A percentile compares a stretch with the other conserved stretches of the same genome.
phyloP scores from a whole-genome alignment of 2,113 vertebrate genomes.

The Hydropotes inermis region DNA sequence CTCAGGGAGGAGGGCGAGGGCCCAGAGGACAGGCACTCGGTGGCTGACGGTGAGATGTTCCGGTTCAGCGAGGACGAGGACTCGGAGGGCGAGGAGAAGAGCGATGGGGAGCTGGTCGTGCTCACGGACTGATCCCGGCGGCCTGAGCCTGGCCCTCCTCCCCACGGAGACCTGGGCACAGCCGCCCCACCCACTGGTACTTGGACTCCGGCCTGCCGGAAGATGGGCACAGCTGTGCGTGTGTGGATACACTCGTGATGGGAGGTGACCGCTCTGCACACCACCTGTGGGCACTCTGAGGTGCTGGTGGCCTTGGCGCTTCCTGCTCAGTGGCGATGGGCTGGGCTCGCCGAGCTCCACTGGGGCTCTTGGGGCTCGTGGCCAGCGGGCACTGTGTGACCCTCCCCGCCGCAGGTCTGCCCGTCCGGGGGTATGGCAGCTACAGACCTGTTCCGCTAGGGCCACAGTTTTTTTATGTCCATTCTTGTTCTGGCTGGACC shows the following conservation, averaged over 20 bases:
- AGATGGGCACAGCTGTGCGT: neutral
- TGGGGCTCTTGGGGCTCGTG: neutral
- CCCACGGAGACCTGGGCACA: neutral
- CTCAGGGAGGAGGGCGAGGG: slow-evolving; percentile 78
- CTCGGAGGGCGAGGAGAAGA: slow-evolving; percentile 91
- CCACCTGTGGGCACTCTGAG: neutral
- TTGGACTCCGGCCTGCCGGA: slow-evolving; percentile 24
- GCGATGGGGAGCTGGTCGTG: slow-evolving; percentile 94
- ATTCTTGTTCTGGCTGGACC: slow-evolving; percentile 25
- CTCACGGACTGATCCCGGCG: slow-evolving; percentile 87
- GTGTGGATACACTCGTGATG: slow-evolving; percentile 8
- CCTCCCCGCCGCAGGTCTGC: neutral
- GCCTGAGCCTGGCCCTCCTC: neutral
- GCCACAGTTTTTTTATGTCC: neutral
- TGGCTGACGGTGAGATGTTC: slow-evolving; percentile 79
- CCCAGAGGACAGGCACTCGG: slow-evolving; percentile 73
- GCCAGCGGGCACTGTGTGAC: neutral
- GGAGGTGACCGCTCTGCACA: neutral
- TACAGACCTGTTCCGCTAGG: slow-evolving; percentile 3
- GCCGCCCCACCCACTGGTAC: slow-evolving; percentile 30
- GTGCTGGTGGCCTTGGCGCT: neutral
- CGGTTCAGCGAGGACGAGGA: slow-evolving; percentile 94
- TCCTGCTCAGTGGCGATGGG: neutral
- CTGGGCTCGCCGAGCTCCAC: neutral
- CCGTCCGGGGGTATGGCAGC: neutral